phyloP scores from a whole-genome alignment of 92 coral and sea anemone species.

The Parazoanthus atlanticus region DNA sequence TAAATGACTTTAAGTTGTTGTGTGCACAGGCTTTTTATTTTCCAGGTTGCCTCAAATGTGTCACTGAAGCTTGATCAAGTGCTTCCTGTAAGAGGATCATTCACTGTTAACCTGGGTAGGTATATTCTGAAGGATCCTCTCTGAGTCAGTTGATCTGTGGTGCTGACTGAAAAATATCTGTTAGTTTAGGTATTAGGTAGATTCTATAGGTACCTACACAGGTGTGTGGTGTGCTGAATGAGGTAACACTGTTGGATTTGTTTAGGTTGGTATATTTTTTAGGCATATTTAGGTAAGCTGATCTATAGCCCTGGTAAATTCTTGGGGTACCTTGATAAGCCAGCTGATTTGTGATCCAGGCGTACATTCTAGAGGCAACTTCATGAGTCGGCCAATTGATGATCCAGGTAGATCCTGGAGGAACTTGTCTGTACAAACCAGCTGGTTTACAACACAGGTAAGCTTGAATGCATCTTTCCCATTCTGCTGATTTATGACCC shows the following conservation, averaged over 20 bases:
- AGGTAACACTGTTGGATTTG: no score
- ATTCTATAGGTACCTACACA: not conserved
- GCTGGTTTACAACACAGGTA: no score
- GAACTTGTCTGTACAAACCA: no score
- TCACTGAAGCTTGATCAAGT: slow-evolving; percentile 17
- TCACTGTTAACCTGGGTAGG: slow-evolving; percentile 26
- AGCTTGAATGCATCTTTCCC: no score
- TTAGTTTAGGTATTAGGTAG: not conserved
- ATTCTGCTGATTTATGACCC: no score
- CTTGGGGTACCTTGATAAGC: not conserved
- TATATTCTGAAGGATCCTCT: no score
- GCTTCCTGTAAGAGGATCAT: slow-evolving; percentile 17
- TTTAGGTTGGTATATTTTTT: not conserved
- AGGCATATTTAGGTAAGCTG: not conserved
- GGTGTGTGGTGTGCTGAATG: no score
- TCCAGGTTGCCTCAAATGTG: slow-evolving; percentile 12
- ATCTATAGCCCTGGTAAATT: not conserved
- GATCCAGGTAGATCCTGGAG: not conserved
- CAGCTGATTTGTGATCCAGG: not conserved
- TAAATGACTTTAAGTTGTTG: slow-evolving; percentile 8
- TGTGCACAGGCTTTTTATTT: slow-evolving; percentile 29
- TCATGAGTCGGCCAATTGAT: not conserved
- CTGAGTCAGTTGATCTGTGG: not conserved
- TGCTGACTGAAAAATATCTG: not conserved
- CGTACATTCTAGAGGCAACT: not conserved